Evolutionary conservation across 92 coral and sea anemone genomes (phyloP).

Genomic region (Isaurus tuberculatus): DNA sequence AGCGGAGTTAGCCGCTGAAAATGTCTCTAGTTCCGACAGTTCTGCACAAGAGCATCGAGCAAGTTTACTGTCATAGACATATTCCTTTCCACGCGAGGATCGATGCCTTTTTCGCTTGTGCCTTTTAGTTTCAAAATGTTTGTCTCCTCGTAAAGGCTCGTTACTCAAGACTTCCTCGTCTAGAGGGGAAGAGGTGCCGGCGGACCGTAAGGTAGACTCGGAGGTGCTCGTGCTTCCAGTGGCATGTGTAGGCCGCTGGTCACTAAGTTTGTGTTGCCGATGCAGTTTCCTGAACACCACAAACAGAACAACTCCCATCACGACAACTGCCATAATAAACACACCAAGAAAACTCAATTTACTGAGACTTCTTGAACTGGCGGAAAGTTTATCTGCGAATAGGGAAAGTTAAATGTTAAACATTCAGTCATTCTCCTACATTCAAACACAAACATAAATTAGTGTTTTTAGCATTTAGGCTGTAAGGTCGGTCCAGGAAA

Average conservation of each 20-base stretch:
- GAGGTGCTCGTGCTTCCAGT: constrained; percentile 95
- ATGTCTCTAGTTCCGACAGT: constrained; percentile 75
- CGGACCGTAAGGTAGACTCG: constrained; percentile 87
- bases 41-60: constrained; percentile 88
- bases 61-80: constrained; percentile 68
- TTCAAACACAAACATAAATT: neutral
- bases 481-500: no score
- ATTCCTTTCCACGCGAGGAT: constrained; percentile 44
- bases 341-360: constrained; percentile 88
- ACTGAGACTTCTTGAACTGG: constrained; percentile 57
- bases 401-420: no score
- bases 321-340: constrained; percentile 75
- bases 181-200: constrained; percentile 79
- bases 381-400: constrained; percentile 40
- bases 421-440: neutral
- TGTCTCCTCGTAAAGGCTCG: constrained; percentile 64
- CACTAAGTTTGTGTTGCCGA: constrained; percentile 67
- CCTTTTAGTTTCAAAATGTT: constrained; percentile 46
- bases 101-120: constrained; percentile 62
- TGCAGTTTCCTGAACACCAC: constrained; percentile 83
- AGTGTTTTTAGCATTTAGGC: neutral
- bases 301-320: constrained; percentile 78
- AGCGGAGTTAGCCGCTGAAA: constrained; percentile 67
- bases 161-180: constrained; percentile 75
- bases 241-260: constrained; percentile 58